Evolutionary conservation across 2,888 invertebrate species (phyloP), one percentile per base, ranked within the genome.

Genomic region (Spicauda simplicius): DNA sequence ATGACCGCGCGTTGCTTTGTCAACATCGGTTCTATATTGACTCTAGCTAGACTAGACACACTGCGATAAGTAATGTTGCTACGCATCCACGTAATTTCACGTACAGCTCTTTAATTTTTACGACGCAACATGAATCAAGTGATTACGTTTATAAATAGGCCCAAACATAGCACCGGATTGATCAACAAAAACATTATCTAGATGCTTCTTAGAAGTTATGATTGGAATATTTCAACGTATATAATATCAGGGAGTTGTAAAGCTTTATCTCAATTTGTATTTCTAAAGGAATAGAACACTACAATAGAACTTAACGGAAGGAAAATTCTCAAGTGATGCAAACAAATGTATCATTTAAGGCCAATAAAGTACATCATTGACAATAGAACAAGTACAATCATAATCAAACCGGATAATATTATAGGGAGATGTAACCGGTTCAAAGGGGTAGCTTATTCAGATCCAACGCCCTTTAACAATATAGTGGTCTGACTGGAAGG

Each of bases 391-490:
- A 65, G 65, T 65, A 60, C 66, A 50, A 66, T 60, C 48, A 50
- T 50, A 14, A 50, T 60, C 12, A 55, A 60, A 66, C 59, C 54
- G 60, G 55, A 66, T 55, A 45, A 55, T 16, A 41, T 33, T 50
- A 20, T 45, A 25, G 41, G 25, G 52, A 45, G 45, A 48, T 53
- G 18, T 7, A 41, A 54, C 65, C 48, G 45, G 65, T 66, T 59
- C 4, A 20, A 66, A 55, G 60, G 65, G 66, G 65, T 66, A 60
- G 65, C 45, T 66, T 48, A 54, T 57, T 64, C 45, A 59, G 55
- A 59, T 55, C 14, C 54, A 55, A 60, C 48, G 55, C 45, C 60
- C 60, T 66, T 60, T 14, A n/a, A 66, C 55, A 66, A 66, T 66
- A 25, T 53, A 65, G 54, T 18, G 18, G 16, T 48, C 30, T 55